Evolutionary conservation across 2,797 vertebrate genomes (phyloP), one percentile per base, ranked within the genome.

Genomic region (Petrocephalus sullivani): DNA sequence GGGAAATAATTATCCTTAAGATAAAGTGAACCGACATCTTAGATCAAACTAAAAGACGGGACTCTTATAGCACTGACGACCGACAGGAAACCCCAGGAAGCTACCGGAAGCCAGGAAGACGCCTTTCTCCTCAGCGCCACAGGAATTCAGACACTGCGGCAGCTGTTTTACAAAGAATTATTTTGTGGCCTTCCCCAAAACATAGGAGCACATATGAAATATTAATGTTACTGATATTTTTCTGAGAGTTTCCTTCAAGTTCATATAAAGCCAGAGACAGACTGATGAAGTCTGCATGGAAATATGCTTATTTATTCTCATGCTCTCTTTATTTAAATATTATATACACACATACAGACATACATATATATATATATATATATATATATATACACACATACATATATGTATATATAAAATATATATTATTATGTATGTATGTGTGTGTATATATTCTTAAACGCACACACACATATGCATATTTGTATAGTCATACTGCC

Each of bases 211-310:
- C 41, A 49, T 49, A 81, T 81, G 75, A 81, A 81, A 81, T 81
- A 81, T 81, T 81, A 81, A 81, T 81, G 75, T 81, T 81, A 37
- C 75, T n/a, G 14, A 21, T 81, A 81, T 81, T 46, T 81, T 81
- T 49, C 41, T 81, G 71, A 5, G 28, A 71, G 64, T 16, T 71
- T 81, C 75, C 75, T 49, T 81, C 75, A 46, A 49, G 75, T n/a
- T 81, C n/a, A 46, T 49, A 7, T 81, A 49, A 41, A 41, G 75
- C 19, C 75, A 81, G 37, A 49, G 75, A 49, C 75, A 81, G 75
- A 19, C 19, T 41, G 64, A 71, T 71, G 37, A 81, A 81, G 37
- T 81, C 16, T 46, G 6, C 75, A 81, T 81, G 41, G 19, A 81
- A 81, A 49, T 81, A 49, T 78, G 41, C 2, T 56, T 56, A 14